These are phyloP conservation scores for Ophion obscuratus DNA, from an alignment of 2,888 invertebrate genomes.

Conservation along the genomic window DNA sequence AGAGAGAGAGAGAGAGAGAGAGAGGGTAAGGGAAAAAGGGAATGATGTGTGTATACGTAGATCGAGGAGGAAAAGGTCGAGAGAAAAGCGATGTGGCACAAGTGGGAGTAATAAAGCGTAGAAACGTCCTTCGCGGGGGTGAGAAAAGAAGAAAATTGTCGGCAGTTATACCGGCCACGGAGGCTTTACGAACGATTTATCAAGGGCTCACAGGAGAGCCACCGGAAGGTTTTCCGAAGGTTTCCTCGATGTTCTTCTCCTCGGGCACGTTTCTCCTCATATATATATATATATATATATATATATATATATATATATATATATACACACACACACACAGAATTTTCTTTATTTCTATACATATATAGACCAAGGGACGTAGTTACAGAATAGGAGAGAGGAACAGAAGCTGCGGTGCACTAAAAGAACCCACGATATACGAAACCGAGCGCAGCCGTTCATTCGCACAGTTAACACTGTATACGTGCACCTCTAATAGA, in stretches of 20 bases:
- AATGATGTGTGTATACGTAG: slow-evolving; percentile 15
- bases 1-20: no score
- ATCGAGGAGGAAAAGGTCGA: slow-evolving; percentile 29
- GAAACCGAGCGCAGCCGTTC: slow-evolving; percentile 40
- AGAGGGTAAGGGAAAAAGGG: no score
- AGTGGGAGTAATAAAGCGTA: slow-evolving; percentile 67
- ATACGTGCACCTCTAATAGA: slow-evolving; percentile 20
- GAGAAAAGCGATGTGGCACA: slow-evolving; percentile 56
- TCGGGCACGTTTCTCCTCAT: slow-evolving; percentile 27
- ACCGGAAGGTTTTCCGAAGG: slow-evolving; percentile 40
- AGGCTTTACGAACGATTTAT: slow-evolving; percentile 64
- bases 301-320: not conserved
- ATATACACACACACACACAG: not conserved
- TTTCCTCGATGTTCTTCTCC: slow-evolving; percentile 27
- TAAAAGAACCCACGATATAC: slow-evolving; percentile 22
- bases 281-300: not conserved
- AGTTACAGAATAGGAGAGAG: slow-evolving; percentile 1
- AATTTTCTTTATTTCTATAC: slow-evolving; percentile 19
- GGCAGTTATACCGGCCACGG: slow-evolving; percentile 54
- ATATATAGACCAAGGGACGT: not conserved
- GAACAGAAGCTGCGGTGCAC: slow-evolving; percentile 35
- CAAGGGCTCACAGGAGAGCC: slow-evolving; percentile 66
- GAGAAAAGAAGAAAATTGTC: slow-evolving; percentile 63
- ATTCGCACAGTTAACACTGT: slow-evolving; percentile 50
- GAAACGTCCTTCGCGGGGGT: slow-evolving; percentile 56